A percentile compares a stretch with the other conserved stretches of the same genome.
Evolutionary conservation across 2,797 vertebrate species (phyloP).

Genomic region (Acrossocheilus wenchowensis): DNA sequence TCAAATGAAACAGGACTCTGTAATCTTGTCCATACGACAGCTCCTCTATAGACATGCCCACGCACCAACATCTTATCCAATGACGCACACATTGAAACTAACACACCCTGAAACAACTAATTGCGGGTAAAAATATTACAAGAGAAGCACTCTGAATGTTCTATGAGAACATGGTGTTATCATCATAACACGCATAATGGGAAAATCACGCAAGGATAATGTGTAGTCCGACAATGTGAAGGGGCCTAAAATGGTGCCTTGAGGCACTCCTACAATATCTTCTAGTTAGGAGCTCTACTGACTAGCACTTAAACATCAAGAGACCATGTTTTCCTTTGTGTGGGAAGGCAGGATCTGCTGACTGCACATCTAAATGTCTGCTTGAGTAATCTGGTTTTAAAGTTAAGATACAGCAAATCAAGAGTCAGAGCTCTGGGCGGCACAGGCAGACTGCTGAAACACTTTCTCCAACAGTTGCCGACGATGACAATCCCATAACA

Average conservation of each 20-base stretch:
- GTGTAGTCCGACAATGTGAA: slow-evolving; percentile 13
- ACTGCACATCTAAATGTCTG: slow-evolving; percentile 39
- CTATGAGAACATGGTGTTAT: not conserved
- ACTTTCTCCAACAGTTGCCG: not conserved
- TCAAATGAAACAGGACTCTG: not conserved
- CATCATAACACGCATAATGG: not conserved
- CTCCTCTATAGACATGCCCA: not conserved
- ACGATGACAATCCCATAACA: slow-evolving; percentile 7
- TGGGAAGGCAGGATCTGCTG: slow-evolving; percentile 52
- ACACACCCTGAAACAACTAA: slow-evolving; percentile 6
- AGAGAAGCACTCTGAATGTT: not conserved
- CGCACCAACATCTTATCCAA: slow-evolving; percentile 24
- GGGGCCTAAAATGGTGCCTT: slow-evolving; percentile 3
- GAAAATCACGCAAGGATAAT: not conserved
- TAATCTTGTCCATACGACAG: not conserved
- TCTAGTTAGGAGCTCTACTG: slow-evolving; percentile 9
- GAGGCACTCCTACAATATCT: slow-evolving; percentile 26
- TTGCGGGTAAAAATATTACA: not conserved
- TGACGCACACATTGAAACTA: not conserved
- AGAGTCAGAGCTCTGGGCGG: not conserved
- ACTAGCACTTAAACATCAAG: slow-evolving; percentile 23
- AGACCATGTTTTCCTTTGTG: slow-evolving; percentile 44
- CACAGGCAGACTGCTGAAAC: slow-evolving; percentile 8
- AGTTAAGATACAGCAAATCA: slow-evolving; percentile 14
- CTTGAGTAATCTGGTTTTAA: slow-evolving; percentile 33